A percentile compares a stretch with the other conserved stretches of the same genome.
Conservation (phyloP, 2,797 vertebrate species). For the Loriculus beryllinus region DNA sequence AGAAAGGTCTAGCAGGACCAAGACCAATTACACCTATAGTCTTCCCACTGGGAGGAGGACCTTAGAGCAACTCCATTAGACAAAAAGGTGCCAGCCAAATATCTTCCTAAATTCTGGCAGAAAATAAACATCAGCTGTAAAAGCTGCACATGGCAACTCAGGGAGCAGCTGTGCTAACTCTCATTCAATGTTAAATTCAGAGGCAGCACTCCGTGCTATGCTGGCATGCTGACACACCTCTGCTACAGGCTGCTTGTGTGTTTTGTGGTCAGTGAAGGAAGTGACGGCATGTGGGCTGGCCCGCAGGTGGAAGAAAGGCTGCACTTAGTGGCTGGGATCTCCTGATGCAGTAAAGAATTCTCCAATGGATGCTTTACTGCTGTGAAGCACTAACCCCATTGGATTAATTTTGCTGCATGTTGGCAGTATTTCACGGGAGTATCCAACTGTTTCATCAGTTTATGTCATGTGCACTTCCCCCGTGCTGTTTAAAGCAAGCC, state of each 20-base stretch:
- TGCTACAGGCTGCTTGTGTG: background rate
- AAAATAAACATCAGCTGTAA: background rate
- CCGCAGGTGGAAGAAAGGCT: background rate
- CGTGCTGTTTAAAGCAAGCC: background rate
- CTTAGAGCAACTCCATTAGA: background rate
- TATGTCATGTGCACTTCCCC: background rate
- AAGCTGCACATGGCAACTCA: background rate
- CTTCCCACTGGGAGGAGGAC: background rate
- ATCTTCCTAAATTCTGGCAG: background rate
- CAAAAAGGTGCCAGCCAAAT: background rate
- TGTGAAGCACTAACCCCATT: background rate
- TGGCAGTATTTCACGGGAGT: background rate
- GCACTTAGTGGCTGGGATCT: background rate
- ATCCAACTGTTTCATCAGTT: background rate
- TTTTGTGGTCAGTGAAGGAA: background rate
- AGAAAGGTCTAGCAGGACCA: background rate
- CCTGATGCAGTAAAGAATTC: background rate
- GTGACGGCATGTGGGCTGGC: rapidly evolving
- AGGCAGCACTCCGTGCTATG: background rate
- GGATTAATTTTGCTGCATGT: background rate
- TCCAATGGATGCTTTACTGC: background rate
- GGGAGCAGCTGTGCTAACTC: background rate
- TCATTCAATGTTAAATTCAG: background rate
- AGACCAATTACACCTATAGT: background rate
- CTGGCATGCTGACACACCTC: background rate